These are phyloP conservation scores for Eupsittula cactorum DNA, from an alignment of 2,113 vertebrate genomes.

Conservation along the genomic window DNA sequence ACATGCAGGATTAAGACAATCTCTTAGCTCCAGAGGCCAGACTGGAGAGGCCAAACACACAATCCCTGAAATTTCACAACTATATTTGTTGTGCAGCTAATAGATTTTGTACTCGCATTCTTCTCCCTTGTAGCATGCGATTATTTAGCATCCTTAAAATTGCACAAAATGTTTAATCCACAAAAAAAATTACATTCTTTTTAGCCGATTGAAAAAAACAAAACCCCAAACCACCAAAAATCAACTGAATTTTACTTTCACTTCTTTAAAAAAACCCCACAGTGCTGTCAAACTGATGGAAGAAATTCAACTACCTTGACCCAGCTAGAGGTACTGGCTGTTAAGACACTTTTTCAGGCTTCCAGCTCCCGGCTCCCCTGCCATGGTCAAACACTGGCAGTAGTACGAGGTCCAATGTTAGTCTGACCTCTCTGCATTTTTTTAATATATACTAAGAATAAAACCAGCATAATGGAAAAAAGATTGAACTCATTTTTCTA, in stretches of 20 bases:
- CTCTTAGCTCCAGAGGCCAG: background rate
- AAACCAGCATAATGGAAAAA: background rate
- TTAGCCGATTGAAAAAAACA: background rate
- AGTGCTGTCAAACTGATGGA: background rate
- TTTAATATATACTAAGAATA: background rate
- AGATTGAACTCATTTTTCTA: background rate
- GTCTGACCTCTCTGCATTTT: background rate
- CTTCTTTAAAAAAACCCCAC: background rate
- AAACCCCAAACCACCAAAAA: too few species aligned
- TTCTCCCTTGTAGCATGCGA: background rate
- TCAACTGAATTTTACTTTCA: background rate
- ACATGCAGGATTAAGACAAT: background rate
- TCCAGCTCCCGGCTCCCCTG: background rate
- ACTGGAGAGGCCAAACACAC: background rate
- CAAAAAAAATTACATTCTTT: background rate
- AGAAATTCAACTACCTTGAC: background rate
- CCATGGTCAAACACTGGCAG: background rate
- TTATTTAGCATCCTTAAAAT: background rate
- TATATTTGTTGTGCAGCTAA: background rate
- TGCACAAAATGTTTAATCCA: background rate
- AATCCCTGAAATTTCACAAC: background rate
- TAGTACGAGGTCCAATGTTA: background rate
- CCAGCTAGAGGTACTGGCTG: background rate
- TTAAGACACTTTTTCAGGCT: background rate
- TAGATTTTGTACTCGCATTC: background rate